Percentiles rank a stretch among this genome's conserved stretches.
Evolutionary conservation across 1,140 invertebrate genomes (phyloP).

Genomic region (Drosophila tropicalis): DNA sequence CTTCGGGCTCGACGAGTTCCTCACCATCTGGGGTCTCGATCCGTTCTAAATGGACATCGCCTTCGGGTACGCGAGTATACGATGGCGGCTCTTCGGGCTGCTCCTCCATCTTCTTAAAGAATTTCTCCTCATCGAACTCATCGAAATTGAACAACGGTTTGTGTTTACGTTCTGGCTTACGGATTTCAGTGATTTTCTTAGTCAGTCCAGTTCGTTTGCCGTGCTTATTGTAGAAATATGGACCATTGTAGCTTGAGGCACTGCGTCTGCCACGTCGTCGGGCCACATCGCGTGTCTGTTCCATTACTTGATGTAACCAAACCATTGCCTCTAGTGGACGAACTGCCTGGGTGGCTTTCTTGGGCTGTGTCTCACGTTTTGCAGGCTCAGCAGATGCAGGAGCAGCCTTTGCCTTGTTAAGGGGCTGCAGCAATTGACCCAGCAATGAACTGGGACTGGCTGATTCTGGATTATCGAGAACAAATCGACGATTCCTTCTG

Average conservation of each 20-base stretch:
- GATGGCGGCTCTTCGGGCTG: conserved; percentile 66
- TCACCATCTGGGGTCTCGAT: conserved; percentile 70
- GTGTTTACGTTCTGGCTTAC: conserved; percentile 66
- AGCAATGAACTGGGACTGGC: conserved; percentile 26
- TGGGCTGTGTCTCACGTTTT: conserved; percentile 45
- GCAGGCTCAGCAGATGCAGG: not conserved
- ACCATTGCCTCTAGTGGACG: conserved; percentile 48
- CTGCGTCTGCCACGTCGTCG: conserved; percentile 46
- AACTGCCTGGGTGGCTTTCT: conserved; percentile 12
- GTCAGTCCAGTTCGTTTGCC: conserved; percentile 64
- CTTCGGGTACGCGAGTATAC: conserved; percentile 63
- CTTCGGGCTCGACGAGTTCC: conserved; percentile 46
- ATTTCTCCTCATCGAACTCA: conserved; percentile 79
- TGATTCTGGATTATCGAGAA: conserved; percentile 55
- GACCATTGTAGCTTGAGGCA: conserved; percentile 49
- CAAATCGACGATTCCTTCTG: conserved; percentile 63
- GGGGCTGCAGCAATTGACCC: conserved; percentile 43
- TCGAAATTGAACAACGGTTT: conserved; percentile 61
- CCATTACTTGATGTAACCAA: conserved; percentile 58
- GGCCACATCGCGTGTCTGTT: conserved; percentile 50
- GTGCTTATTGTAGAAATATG: conserved; percentile 64
- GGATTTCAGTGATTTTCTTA: conserved; percentile 78
- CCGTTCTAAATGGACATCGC: conserved; percentile 71
- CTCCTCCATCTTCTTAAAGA: conserved; percentile 71
- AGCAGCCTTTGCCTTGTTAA: conserved; percentile 18